These are phyloP conservation scores for Drosophila picticornis DNA, from an alignment of 2,888 invertebrate species.

Conservation along the genomic window DNA sequence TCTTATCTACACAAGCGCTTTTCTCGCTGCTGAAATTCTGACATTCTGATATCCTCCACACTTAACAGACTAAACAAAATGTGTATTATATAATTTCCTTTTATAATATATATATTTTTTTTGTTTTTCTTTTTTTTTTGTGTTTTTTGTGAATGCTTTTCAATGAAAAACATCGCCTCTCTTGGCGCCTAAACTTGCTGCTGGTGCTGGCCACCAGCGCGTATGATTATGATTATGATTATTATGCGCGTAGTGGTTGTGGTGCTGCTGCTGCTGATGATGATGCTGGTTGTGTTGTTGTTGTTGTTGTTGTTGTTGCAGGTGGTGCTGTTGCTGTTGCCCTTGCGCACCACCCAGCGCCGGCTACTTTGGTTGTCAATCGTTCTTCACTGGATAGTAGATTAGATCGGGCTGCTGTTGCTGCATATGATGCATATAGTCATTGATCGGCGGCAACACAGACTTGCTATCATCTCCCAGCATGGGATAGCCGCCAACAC, in stretches of 20 bases:
- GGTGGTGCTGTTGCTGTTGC: slow-evolving; percentile 42
- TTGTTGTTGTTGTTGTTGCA: slow-evolving; percentile 51
- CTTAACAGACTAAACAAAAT: slow-evolving; percentile 39
- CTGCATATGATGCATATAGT: slow-evolving; percentile 84
- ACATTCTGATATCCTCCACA: slow-evolving; percentile 7
- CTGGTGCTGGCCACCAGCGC: slow-evolving; percentile 76
- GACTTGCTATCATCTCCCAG: slow-evolving; percentile 82
- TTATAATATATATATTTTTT: not conserved
- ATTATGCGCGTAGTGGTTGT: slow-evolving; percentile 56
- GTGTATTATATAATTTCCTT: slow-evolving; percentile 1
- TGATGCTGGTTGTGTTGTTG: not conserved
- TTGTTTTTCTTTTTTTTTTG: slow-evolving; percentile 2
- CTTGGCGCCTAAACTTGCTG: slow-evolving; percentile 72
- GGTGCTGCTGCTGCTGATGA: slow-evolving; percentile 53
- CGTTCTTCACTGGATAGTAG: slow-evolving; percentile 85
- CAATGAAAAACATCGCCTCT: slow-evolving; percentile 83
- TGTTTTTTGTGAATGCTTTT: slow-evolving; percentile 52
- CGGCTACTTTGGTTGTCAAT: slow-evolving; percentile 83
- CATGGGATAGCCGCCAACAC: slow-evolving; percentile 69
- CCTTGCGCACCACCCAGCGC: slow-evolving; percentile 49
- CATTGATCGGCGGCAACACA: slow-evolving; percentile 84
- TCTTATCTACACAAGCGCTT: slow-evolving; percentile 49
- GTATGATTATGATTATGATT: slow-evolving; percentile 67
- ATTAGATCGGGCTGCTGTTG: slow-evolving; percentile 83
- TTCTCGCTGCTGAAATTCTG: not conserved